Evolutionary conservation across 2,113 vertebrate species (phyloP).

Genomic region (Silurus glanis): DNA sequence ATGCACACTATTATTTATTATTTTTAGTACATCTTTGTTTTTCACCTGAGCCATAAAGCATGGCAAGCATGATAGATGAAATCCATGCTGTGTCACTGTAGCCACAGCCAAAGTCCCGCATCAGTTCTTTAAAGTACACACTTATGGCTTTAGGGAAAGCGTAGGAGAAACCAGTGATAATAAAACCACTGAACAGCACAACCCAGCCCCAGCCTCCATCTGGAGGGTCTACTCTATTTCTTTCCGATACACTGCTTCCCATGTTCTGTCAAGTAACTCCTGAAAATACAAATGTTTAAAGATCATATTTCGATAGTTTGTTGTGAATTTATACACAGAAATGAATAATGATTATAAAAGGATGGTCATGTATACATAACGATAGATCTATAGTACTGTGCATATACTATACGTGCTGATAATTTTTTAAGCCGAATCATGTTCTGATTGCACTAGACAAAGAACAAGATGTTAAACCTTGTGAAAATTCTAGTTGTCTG

Average conservation of each 20-base stretch:
- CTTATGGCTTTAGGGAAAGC: constrained; percentile 94
- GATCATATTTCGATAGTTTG: not conserved
- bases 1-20: not conserved
- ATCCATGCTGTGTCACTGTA: constrained; percentile 95
- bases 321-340: not conserved
- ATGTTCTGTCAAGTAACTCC: constrained; percentile 21
- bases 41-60: constrained; percentile 93
- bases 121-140: constrained; percentile 94
- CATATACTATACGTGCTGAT: not conserved
- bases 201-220: constrained; percentile 97
- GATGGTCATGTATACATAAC: not conserved
- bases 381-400: not conserved
- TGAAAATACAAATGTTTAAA: not conserved
- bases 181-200: constrained; percentile 84
- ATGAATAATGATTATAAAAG: not conserved
- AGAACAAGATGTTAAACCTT: not conserved
- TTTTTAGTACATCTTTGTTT: not conserved
- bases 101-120: constrained; percentile 83
- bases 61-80: constrained; percentile 92
- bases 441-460: not conserved
- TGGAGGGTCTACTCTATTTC: constrained; percentile 72
- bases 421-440: not conserved
- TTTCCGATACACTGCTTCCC: constrained; percentile 55
- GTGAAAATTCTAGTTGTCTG: not conserved
- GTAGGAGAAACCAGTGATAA: constrained; percentile 96